Percentiles rank a stretch among this genome's conserved stretches.
phyloP scores from a whole-genome alignment of 2,113 vertebrate genomes.

The Spea bombifrons region DNA sequence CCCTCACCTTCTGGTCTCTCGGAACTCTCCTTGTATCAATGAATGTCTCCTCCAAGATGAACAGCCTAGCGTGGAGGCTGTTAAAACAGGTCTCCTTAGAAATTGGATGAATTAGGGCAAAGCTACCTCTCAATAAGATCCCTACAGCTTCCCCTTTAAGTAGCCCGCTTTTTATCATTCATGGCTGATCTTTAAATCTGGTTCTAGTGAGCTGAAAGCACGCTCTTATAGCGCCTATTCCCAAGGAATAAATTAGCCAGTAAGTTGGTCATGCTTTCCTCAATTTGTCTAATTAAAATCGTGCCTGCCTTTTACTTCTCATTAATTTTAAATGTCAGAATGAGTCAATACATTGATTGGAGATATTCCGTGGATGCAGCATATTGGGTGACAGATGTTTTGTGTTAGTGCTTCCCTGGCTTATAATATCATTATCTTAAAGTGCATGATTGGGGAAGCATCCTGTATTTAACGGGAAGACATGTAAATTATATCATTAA shows the following conservation, averaged over 20 bases:
- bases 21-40: too few species aligned
- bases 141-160: too few species aligned
- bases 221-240: background rate
- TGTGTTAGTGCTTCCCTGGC: slow-evolving; percentile 49
- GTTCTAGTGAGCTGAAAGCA: background rate
- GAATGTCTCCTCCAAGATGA: too few species aligned
- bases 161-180: background rate
- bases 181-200: background rate
- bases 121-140: too few species aligned
- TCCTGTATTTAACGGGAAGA: slow-evolving; percentile 32
- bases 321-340: slow-evolving; percentile 63
- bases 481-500: slow-evolving; percentile 38
- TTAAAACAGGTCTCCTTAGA: too few species aligned
- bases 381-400: slow-evolving; percentile 62
- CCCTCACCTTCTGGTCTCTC: too few species aligned
- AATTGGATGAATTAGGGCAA: too few species aligned
- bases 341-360: slow-evolving; percentile 61
- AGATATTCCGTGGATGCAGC: slow-evolving; percentile 59
- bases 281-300: slow-evolving; percentile 58
- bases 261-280: slow-evolving; percentile 46
- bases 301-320: slow-evolving; percentile 62
- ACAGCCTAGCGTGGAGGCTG: too few species aligned
- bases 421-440: slow-evolving; percentile 56
- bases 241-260: slow-evolving; percentile 19
- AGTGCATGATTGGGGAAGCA: slow-evolving; percentile 34